phyloP scores from a whole-genome alignment of 2,113 vertebrate genomes.

The Ascaphus truei region DNA sequence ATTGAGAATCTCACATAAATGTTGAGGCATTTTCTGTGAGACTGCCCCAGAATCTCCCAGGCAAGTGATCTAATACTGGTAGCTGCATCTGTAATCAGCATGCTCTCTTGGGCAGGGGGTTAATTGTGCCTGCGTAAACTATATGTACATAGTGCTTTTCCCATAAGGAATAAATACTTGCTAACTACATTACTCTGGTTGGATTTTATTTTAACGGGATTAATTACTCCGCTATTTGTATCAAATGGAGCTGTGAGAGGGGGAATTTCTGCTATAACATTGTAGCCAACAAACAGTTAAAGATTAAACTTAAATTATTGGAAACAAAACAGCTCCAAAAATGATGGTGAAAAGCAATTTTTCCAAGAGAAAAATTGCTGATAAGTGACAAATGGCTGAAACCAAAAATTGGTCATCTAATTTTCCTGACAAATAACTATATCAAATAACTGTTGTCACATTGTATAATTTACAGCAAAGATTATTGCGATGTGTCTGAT shows the following conservation, averaged over 20 bases:
- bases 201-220: too few species aligned
- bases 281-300: neutral
- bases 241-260: too few species aligned
- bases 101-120: neutral
- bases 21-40: too few species aligned
- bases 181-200: too few species aligned
- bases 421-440: slow-evolving; percentile 27
- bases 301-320: slow-evolving; percentile 13
- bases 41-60: too few species aligned
- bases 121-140: slow-evolving; percentile 19
- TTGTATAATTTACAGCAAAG: slow-evolving; percentile 16
- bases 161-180: too few species aligned
- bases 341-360: neutral
- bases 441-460: slow-evolving; percentile 22
- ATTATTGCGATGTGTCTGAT: slow-evolving; percentile 6
- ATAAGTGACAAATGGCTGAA: slow-evolving; percentile 21
- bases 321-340: neutral
- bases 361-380: neutral
- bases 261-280: neutral
- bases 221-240: too few species aligned
- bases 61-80: too few species aligned
- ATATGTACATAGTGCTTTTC: neutral
- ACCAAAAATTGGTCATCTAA: slow-evolving; percentile 8
- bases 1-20: too few species aligned
- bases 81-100: too few species aligned